Conservation (phyloP, 2,888 invertebrate species). For the Polyommatus iphigenia region DNA sequence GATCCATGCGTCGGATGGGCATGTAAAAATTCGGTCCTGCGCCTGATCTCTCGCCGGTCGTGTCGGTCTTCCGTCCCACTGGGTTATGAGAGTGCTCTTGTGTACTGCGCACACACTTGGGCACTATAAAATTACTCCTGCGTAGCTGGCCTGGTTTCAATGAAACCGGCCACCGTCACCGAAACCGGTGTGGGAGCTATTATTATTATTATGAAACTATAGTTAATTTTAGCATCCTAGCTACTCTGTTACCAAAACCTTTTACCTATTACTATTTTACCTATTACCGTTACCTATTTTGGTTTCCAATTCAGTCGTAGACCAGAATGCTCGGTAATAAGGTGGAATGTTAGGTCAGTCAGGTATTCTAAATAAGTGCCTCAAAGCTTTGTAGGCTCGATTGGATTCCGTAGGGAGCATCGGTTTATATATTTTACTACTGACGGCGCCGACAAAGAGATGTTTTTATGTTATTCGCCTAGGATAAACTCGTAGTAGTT, state of each 20-base stretch:
- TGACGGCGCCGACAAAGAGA: neutral
- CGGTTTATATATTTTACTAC: slow-evolving; percentile 10
- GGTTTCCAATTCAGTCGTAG: slow-evolving; percentile 36
- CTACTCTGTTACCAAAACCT: neutral
- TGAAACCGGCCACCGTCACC: too few species aligned
- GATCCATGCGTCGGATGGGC: too few species aligned
- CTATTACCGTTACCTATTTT: neutral
- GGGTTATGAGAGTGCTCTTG: too few species aligned
- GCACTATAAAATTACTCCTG: too few species aligned
- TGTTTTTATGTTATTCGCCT: neutral
- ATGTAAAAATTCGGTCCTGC: too few species aligned
- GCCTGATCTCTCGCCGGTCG: too few species aligned
- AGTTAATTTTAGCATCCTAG: neutral
- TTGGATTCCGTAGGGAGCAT: slow-evolving; percentile 55
- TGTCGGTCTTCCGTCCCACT: too few species aligned
- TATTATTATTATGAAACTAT: too few species aligned
- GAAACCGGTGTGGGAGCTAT: too few species aligned
- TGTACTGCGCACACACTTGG: too few species aligned
- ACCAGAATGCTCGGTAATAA: slow-evolving; percentile 37
- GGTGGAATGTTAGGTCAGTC: slow-evolving; percentile 24
- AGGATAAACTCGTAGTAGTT: neutral
- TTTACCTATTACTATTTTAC: too few species aligned
- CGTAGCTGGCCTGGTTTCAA: too few species aligned
- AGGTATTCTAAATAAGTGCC: slow-evolving; percentile 63
- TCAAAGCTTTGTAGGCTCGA: slow-evolving; percentile 66